Evolutionary conservation across 2,113 vertebrate genomes (phyloP), one percentile per base, ranked within the genome.

Genomic region (Ia io): DNA sequence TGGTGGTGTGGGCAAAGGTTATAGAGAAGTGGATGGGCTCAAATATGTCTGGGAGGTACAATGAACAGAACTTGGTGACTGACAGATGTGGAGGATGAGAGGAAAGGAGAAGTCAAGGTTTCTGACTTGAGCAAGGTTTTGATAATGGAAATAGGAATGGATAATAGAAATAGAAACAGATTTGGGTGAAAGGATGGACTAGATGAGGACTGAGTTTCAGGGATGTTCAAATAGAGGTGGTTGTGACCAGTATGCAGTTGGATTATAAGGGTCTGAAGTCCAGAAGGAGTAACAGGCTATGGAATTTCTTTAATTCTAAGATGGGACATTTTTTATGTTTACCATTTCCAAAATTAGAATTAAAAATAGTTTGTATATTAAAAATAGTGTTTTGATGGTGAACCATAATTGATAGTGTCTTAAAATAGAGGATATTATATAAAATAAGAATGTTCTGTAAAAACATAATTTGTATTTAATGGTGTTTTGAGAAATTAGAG

Each of bases 371-470:
- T 71, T 61, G 6, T 73, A 13, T 87, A 42, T 90, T 92, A 83
- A 94, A 95, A 93, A 53, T 16, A 44, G 14, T 78, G 23, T 84
- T 90, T 84, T 93, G 65, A 90, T 59, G 30, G 71, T 80, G 67
- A 77, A 67, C 42, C 74, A 3, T 49, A 84, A 88, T 56, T 37
- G 28, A 53, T 79, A 44, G 9, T 61, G 14, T 84, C 65, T 94
- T 88, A 87, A 94, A 87, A 51, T 73, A 90, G 65, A 85, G 7
- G 6, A 22, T 80, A 74, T 35, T 87, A 47, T 84, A 0, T 84
- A 56, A 92, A 79, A 90, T 76, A 67, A 88, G 63, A 74, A 80
- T 51, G 78, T 51, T 76, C 83, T 35, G 3, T 70, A 74, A 76
- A 90, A 73, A 23, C 18, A 9, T 91, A 88, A 65, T 53, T 86